phyloP scores from a whole-genome alignment of 2,797 vertebrate genomes.

The Pelodytes ibericus region DNA sequence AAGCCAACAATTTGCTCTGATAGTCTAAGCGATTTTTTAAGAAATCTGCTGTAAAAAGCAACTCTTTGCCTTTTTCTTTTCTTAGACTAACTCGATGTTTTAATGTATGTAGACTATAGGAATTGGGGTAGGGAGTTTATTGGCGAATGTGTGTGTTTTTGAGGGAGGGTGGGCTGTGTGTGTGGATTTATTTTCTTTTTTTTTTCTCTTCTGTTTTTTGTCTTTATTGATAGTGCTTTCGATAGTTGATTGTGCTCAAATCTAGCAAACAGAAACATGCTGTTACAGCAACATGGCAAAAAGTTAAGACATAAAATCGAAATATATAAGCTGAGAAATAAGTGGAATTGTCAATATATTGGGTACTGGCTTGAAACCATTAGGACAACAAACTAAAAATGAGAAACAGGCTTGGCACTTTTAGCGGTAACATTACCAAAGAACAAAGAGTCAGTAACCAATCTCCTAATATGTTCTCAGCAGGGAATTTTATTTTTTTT shows the following conservation, averaged over 20 bases:
- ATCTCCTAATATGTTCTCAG: slow-evolving; percentile 82
- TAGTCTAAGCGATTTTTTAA: slow-evolving; percentile 85
- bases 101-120: slow-evolving; percentile 77
- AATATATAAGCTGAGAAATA: slow-evolving; percentile 72
- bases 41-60: slow-evolving; percentile 86
- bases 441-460: slow-evolving; percentile 89
- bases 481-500: slow-evolving; percentile 76
- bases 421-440: slow-evolving; percentile 95
- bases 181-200: slow-evolving; percentile 66
- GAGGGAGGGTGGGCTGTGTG: no score
- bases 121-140: slow-evolving; percentile 71
- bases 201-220: slow-evolving; percentile 77
- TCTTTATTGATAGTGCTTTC: slow-evolving; percentile 82
- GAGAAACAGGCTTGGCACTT: slow-evolving; percentile 87
- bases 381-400: slow-evolving; percentile 69
- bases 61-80: slow-evolving; percentile 57
- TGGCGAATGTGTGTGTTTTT: slow-evolving; percentile 81
- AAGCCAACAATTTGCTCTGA: slow-evolving; percentile 78
- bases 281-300: slow-evolving; percentile 76
- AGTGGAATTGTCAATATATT: slow-evolving; percentile 74
- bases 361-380: slow-evolving; percentile 84
- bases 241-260: slow-evolving; percentile 82
- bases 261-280: slow-evolving; percentile 75
- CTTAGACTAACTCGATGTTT: slow-evolving; percentile 79
- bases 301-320: slow-evolving; percentile 70